Conservation (phyloP, 1,140 invertebrate species). For the Euschistus heros region DNA sequence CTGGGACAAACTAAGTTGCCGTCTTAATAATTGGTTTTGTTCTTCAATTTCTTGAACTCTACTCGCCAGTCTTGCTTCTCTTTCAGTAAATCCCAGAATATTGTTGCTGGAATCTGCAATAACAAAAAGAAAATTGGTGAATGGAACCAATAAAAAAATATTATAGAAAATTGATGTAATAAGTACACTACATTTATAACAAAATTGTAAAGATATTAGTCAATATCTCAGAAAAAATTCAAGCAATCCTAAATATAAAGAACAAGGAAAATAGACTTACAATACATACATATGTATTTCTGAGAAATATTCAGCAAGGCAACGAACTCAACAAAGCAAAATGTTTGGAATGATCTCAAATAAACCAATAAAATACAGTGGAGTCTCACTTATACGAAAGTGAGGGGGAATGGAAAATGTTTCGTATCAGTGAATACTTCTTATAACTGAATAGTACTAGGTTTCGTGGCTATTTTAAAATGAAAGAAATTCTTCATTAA, state of each 20-base stretch:
- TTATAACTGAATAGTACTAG: too few species aligned
- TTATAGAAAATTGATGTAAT: not conserved
- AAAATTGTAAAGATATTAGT: not conserved
- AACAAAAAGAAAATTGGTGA: conserved; percentile 10
- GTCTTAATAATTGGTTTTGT: conserved; percentile 40
- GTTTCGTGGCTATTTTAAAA: too few species aligned
- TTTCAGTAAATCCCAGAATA: conserved; percentile 37
- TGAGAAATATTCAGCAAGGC: too few species aligned
- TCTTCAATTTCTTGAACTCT: conserved; percentile 43
- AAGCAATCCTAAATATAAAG: conserved; percentile 4
- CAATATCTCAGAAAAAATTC: not conserved
- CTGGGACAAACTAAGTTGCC: conserved; percentile 42
- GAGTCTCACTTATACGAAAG: too few species aligned
- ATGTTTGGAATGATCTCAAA: too few species aligned
- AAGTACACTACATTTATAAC: not conserved
- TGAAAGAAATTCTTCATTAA: too few species aligned
- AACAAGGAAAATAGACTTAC: not conserved
- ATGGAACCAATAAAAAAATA: not conserved
- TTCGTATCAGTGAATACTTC: too few species aligned
- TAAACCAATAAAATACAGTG: too few species aligned
- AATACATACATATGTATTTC: not conserved
- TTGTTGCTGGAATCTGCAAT: conserved; percentile 31
- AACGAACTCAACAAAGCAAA: too few species aligned
- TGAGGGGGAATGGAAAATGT: too few species aligned
- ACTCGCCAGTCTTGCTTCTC: conserved; percentile 40